phyloP scores from a whole-genome alignment of 2,888 invertebrate genomes.

The Euclidia mi region DNA sequence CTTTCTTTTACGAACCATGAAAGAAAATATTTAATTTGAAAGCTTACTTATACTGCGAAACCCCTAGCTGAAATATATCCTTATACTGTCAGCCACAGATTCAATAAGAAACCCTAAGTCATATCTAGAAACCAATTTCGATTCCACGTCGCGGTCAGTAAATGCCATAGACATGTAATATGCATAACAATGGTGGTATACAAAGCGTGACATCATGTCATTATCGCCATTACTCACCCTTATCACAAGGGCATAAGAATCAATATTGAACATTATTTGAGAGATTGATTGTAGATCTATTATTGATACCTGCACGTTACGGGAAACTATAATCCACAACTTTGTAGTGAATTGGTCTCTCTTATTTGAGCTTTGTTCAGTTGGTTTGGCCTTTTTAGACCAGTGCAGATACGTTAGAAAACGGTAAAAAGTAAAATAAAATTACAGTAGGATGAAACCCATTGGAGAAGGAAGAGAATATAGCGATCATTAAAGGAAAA shows the following conservation, averaged over 20 bases:
- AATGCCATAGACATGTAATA: constrained; percentile 56
- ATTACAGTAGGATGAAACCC: too few species aligned
- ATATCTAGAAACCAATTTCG: constrained; percentile 32
- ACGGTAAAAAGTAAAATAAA: too few species aligned
- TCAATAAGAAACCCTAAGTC: constrained; percentile 16
- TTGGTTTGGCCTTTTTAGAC: too few species aligned
- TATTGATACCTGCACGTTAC: constrained; percentile 31
- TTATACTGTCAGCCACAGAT: background rate
- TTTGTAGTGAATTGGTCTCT: constrained; percentile 37
- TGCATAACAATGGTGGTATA: constrained; percentile 56
- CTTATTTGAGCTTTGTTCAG: constrained; percentile 24
- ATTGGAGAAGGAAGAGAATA: too few species aligned
- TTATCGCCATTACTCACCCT: constrained; percentile 42
- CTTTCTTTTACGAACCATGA: too few species aligned
- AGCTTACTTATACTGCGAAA: background rate
- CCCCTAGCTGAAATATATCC: background rate
- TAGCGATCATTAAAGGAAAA: too few species aligned
- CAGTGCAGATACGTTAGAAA: too few species aligned
- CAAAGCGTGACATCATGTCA: constrained; percentile 48
- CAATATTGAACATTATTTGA: constrained; percentile 26
- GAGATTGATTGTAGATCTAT: constrained; percentile 44
- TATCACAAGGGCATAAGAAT: constrained; percentile 34
- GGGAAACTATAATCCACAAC: constrained; percentile 40
- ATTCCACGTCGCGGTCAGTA: constrained; percentile 34
- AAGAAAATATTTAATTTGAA: too few species aligned